Percentiles rank a stretch among this genome's conserved stretches.
Conservation (phyloP, 1,140 invertebrate species). For the Megathymus violae region DNA sequence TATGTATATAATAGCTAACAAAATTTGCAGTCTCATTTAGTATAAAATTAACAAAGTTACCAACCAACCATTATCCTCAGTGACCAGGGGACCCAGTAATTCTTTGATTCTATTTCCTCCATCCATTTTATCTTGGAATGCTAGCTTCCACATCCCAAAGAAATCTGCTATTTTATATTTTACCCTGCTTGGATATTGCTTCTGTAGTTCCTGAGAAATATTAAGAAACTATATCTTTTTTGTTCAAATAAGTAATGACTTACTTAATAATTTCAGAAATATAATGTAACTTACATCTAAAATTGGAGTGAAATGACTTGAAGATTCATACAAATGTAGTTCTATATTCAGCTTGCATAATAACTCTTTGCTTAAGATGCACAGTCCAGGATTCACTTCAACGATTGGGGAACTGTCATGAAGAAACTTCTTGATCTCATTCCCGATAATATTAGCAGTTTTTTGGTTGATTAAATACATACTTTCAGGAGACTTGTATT, state of each 20-base stretch:
- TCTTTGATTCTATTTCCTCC: slow-evolving; percentile 80
- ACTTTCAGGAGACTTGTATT: slow-evolving; percentile 73
- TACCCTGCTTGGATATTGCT: slow-evolving; percentile 55
- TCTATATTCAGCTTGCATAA: slow-evolving; percentile 61
- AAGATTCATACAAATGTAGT: slow-evolving; percentile 75
- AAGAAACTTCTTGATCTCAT: slow-evolving; percentile 55
- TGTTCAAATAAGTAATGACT: too few species aligned
- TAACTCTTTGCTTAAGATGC: slow-evolving; percentile 79
- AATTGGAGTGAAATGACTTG: slow-evolving; percentile 66
- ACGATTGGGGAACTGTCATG: slow-evolving; percentile 65
- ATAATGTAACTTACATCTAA: slow-evolving; percentile 68
- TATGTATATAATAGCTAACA: too few species aligned
- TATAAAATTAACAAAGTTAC: slow-evolving; percentile 18
- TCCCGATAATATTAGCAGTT: slow-evolving; percentile 73
- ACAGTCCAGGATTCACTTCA: slow-evolving; percentile 84
- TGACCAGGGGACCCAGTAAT: slow-evolving; percentile 74
- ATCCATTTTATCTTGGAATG: slow-evolving; percentile 85
- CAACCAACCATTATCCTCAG: slow-evolving; percentile 55
- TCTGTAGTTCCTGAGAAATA: slow-evolving; percentile 63
- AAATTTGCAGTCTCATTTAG: too few species aligned
- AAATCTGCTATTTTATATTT: slow-evolving; percentile 81
- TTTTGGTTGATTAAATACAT: slow-evolving; percentile 76
- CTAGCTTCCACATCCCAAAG: slow-evolving; percentile 83
- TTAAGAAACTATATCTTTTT: too few species aligned
- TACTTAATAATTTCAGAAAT: too few species aligned